Base-by-base conservation (phyloP, 2,888 invertebrate genomes). In the Diarsia brunnea region DNA sequence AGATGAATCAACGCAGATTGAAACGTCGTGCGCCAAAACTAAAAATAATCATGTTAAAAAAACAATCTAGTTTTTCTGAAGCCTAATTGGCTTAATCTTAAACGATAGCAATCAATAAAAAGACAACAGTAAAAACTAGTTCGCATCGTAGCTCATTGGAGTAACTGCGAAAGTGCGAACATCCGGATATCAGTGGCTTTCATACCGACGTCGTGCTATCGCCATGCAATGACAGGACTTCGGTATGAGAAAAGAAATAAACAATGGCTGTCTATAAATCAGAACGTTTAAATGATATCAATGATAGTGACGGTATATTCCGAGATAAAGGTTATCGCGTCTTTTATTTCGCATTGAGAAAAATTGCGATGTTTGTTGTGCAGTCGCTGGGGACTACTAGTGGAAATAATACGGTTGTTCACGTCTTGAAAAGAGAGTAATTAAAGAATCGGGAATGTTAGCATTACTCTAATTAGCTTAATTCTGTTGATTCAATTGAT, bases 161-260 rank as follows among this genome's bases (percentile, higher is more conserved):
- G 68, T 70, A 64, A 45, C 69, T 68, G 65, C 72, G 71, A 75
- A 76, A 82, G 65, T 75, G 70, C 66, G 63, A 74, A 76, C 75
- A 76, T 79, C 76, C 69, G 76, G 65, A 70, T 74, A 74, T 68
- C 58, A 55, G 55, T 10, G 21, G 68, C 70, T 78, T 84, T 73
- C 71, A 68, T 61, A 72, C 60, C 66, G 38, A 2, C 27, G 27
- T 19, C 60, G 27, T 64, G 55, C 21, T 55, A 72, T 77, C 60
- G 45, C 63, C 21, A 71, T 45, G 61, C 66, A 81, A 58, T 63
- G 82, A 75, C 49, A 66, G 68, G 82, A 71, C 63, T 70, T 70
- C 51, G 58, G 75, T 75, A 71, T 31, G 14, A 70, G 64, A 72
- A 64, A 80, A 66, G n/a, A 66, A 79, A 38, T 61, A 60, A 49